phyloP scores from a whole-genome alignment of 2,113 vertebrate species.

The Sapayoa aenigma region DNA sequence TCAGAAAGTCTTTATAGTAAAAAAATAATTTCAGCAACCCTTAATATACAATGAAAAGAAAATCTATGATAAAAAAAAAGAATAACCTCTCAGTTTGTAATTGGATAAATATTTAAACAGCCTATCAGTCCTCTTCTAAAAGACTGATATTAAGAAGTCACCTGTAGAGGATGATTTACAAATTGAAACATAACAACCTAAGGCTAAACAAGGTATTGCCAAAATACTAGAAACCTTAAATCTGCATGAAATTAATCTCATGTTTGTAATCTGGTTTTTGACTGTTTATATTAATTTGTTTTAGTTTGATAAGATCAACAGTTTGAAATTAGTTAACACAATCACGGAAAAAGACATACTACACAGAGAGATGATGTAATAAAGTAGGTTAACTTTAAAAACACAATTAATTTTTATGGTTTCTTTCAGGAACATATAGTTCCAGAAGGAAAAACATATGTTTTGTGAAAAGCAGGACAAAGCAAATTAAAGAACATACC shows the following conservation, averaged over 20 bases:
- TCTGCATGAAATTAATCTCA: background rate
- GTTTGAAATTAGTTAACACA: background rate
- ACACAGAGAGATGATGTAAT: background rate
- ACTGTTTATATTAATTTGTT: background rate
- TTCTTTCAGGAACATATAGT: background rate
- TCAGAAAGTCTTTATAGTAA: background rate
- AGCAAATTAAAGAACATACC: background rate
- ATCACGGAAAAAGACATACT: background rate
- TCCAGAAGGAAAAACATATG: background rate
- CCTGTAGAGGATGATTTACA: background rate
- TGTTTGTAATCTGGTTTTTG: background rate
- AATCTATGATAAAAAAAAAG: background rate
- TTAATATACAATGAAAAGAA: background rate
- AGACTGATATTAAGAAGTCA: background rate
- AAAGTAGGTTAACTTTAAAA: background rate
- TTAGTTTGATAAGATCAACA: conserved; percentile 4
- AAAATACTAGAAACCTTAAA: background rate
- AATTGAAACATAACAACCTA: background rate
- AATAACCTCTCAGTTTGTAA: background rate
- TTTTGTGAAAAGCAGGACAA: conserved; percentile 9
- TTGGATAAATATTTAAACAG: background rate
- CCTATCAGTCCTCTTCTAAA: background rate
- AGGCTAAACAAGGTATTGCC: background rate
- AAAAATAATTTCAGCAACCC: background rate
- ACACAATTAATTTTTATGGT: background rate